Evolutionary conservation across 2,888 invertebrate species (phyloP).

Genomic region (Monochamus alternatus): DNA sequence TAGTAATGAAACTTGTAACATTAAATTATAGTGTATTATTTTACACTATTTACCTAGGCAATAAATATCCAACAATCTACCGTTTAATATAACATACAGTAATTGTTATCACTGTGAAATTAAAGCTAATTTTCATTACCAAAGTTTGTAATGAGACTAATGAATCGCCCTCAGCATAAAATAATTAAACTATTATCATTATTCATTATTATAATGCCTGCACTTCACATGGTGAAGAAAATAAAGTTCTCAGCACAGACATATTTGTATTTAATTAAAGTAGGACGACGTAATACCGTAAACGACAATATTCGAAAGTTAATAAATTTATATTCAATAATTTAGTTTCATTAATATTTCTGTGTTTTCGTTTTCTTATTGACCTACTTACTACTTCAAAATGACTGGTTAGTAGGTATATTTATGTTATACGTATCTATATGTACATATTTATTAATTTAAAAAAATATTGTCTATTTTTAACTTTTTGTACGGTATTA

Average conservation of each 20-base stretch:
- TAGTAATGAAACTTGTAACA: too few species aligned
- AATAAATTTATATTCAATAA: constrained; percentile 32
- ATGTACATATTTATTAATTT: not conserved
- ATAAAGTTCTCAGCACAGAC: constrained; percentile 6
- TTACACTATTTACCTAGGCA: too few species aligned
- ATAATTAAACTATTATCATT: too few species aligned
- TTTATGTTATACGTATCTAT: not conserved
- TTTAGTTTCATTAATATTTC: constrained; percentile 23
- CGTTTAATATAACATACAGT: too few species aligned
- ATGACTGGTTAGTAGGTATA: not conserved
- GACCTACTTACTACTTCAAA: constrained; percentile 19
- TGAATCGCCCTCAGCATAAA: too few species aligned
- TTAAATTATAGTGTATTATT: too few species aligned
- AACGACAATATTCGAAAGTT: constrained; percentile 35
- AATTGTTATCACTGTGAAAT: too few species aligned
- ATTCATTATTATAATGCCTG: too few species aligned
- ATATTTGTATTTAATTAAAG: constrained; percentile 25
- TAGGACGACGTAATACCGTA: constrained; percentile 28
- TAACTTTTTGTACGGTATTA: not conserved
- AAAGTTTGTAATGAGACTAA: too few species aligned
- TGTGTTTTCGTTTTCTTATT: constrained; percentile 31
- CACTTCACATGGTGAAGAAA: not conserved
- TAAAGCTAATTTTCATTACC: too few species aligned
- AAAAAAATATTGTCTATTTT: constrained; percentile 4
- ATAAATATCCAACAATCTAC: too few species aligned